phyloP scores from a whole-genome alignment of 1,140 invertebrate species.

The Bicyclus anynana region DNA sequence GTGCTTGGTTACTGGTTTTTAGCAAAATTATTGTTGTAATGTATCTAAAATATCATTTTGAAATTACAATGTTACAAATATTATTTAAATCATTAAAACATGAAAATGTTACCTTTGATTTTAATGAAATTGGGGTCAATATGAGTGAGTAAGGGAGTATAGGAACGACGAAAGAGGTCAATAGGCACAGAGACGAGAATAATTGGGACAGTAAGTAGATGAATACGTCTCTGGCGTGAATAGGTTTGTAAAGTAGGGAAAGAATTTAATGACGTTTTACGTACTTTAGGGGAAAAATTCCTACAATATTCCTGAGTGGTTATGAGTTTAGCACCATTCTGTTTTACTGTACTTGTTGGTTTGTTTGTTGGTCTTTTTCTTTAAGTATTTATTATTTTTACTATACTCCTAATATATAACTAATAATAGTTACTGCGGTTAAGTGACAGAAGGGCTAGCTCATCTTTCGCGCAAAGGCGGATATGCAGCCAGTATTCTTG shows the following conservation, averaged over 20 bases:
- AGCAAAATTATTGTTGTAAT: no score
- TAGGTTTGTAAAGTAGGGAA: background rate
- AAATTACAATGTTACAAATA: background rate
- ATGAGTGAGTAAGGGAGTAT: background rate
- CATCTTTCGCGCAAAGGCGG: no score
- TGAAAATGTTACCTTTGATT: background rate
- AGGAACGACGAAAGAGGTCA: conserved; percentile 1
- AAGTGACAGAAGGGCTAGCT: no score
- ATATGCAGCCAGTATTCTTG: no score
- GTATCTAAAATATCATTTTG: no score
- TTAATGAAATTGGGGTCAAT: background rate
- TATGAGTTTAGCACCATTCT: background rate
- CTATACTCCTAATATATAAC: no score
- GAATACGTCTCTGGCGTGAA: background rate
- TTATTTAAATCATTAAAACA: background rate
- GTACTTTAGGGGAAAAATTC: background rate
- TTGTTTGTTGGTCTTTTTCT: no score
- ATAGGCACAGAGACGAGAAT: background rate
- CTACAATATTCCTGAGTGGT: background rate
- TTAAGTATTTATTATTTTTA: no score
- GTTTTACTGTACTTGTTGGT: no score
- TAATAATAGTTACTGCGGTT: no score
- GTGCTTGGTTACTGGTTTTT: no score
- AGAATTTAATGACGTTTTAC: background rate
- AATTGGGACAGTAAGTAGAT: conserved; percentile 4